Evolutionary conservation across 2,888 invertebrate genomes (phyloP).

Genomic region (Leptothorax acervorum): DNA sequence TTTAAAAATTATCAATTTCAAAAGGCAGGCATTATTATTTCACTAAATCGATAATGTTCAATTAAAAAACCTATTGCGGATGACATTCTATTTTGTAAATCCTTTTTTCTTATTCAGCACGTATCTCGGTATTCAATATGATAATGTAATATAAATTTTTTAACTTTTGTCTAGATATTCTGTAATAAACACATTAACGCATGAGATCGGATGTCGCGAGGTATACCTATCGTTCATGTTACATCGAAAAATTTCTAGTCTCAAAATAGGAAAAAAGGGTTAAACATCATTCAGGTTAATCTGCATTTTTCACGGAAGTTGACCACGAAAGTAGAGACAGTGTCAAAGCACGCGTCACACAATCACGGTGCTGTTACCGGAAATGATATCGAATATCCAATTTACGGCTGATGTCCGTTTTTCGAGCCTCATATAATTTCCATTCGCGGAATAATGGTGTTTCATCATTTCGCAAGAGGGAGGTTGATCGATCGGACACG

Average conservation of each 20-base stretch:
- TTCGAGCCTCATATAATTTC: constrained; percentile 37
- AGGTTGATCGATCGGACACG: neutral
- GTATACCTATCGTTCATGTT: neutral
- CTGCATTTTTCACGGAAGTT: neutral
- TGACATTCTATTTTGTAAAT: neutral
- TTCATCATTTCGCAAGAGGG: neutral
- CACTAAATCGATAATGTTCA: constrained; percentile 20
- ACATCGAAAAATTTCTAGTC: neutral
- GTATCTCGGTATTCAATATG: neutral
- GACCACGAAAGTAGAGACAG: neutral
- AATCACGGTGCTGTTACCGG: neutral
- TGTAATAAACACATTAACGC: constrained; percentile 1
- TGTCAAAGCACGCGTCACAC: neutral
- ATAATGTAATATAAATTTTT: neutral
- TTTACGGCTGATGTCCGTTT: constrained; percentile 36
- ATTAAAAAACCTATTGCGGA: constrained; percentile 3
- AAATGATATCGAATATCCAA: constrained; percentile 56
- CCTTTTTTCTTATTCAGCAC: neutral
- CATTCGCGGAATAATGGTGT: constrained; percentile 29
- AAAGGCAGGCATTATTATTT: constrained; percentile 11
- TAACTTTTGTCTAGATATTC: neutral
- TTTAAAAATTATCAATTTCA: constrained; percentile 28
- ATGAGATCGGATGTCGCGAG: neutral
- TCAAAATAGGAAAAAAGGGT: neutral
- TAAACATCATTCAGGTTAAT: constrained; percentile 2